Evolutionary conservation across 1,140 invertebrate genomes (phyloP).

Genomic region (Mylabris phalerata): DNA sequence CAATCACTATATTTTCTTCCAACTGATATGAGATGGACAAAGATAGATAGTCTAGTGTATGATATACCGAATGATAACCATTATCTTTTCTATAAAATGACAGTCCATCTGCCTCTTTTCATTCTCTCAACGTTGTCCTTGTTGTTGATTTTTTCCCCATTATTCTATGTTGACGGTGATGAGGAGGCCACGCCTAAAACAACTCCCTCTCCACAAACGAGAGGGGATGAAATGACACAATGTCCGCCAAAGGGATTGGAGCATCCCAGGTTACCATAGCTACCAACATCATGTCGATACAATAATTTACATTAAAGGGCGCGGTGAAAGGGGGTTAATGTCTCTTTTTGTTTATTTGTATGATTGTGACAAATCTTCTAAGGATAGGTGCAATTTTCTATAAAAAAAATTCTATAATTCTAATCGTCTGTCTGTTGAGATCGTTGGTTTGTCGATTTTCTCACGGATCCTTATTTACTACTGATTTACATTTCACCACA

Average conservation of each 20-base stretch:
- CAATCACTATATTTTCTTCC: too few relatives aligned
- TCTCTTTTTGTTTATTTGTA: too few relatives aligned
- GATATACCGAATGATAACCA: constrained; percentile 1
- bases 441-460: too few relatives aligned
- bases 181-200: constrained; percentile 2
- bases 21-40: background rate
- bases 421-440: too few relatives aligned
- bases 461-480: too few relatives aligned
- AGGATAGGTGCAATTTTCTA: background rate
- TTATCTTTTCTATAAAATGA: constrained; percentile 9
- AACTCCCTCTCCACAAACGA: constrained; percentile 4
- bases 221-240: constrained; percentile 21
- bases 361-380: background rate
- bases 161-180: too few relatives aligned
- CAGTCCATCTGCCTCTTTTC: constrained; percentile 14
- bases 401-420: too few relatives aligned
- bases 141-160: too few relatives aligned
- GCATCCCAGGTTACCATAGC: constrained; percentile 8
- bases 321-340: too few relatives aligned
- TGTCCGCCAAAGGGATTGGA: constrained; percentile 15
- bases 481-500: too few relatives aligned
- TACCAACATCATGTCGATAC: background rate
- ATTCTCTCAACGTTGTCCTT: background rate
- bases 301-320: too few relatives aligned
- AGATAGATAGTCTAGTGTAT: background rate